These are phyloP conservation scores for Oxycera nigricornis DNA, from an alignment of 2,888 invertebrate species.

Conservation along the genomic window DNA sequence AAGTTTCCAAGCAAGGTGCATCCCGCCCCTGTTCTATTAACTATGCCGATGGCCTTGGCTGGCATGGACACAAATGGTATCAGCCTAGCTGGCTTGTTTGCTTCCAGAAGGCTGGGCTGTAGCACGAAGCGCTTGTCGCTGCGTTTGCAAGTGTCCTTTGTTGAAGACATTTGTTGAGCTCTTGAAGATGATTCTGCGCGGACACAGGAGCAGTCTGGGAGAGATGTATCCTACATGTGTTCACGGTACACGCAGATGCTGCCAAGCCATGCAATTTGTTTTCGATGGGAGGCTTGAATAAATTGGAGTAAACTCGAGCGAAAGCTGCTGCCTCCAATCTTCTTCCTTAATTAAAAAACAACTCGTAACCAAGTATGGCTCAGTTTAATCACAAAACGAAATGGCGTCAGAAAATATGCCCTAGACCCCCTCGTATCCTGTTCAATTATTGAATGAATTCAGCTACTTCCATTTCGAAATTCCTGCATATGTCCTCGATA, in stretches of 20 bases:
- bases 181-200: constrained; percentile 5
- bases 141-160: neutral
- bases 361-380: too few relatives aligned
- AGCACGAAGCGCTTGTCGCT: neutral
- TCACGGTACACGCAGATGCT: neutral
- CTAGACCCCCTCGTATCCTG: too few relatives aligned
- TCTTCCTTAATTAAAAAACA: too few relatives aligned
- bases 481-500: too few relatives aligned
- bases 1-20: neutral
- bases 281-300: too few relatives aligned
- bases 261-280: neutral
- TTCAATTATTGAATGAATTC: too few relatives aligned
- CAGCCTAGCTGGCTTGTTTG: neutral
- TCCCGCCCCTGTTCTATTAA: neutral
- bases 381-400: too few relatives aligned
- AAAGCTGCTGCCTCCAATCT: too few relatives aligned
- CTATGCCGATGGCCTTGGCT: constrained; percentile 7
- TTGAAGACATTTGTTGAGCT: constrained; percentile 22
- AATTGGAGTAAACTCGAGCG: too few relatives aligned
- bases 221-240: neutral
- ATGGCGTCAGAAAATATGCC: too few relatives aligned
- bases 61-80: neutral
- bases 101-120: neutral
- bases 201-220: neutral
- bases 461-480: too few relatives aligned